Percentiles rank a stretch among this genome's conserved stretches.
phyloP scores from a whole-genome alignment of 1,140 invertebrate genomes.

The Panagrolaimus sp. region DNA sequence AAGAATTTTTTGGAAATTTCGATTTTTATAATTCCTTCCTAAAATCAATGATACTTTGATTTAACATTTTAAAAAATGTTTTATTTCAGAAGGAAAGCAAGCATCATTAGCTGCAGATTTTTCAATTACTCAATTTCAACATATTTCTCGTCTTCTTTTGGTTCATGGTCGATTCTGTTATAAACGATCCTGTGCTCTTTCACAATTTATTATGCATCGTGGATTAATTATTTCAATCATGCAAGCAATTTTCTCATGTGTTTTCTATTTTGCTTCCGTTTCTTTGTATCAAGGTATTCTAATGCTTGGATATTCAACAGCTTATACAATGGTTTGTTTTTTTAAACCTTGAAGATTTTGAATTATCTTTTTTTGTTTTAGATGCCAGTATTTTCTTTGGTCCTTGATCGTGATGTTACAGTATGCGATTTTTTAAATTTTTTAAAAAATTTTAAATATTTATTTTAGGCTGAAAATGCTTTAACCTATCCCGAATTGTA shows the following conservation, averaged over 20 bases:
- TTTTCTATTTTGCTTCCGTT: background rate
- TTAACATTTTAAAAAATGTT: no score
- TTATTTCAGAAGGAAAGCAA: slow-evolving; percentile 45
- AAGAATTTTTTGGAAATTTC: no score
- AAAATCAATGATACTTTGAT: no score
- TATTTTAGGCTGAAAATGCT: no score
- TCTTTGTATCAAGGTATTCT: background rate
- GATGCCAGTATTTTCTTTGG: no score
- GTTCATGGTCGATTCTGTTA: slow-evolving; percentile 72
- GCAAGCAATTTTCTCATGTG: slow-evolving; percentile 7
- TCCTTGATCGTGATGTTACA: no score
- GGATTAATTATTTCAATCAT: slow-evolving; percentile 89
- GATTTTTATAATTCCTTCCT: no score
- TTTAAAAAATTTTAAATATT: no score
- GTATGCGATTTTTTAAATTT: no score
- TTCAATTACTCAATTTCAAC: slow-evolving; percentile 90
- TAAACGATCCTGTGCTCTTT: slow-evolving; percentile 66
- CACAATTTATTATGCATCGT: slow-evolving; percentile 96
- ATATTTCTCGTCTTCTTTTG: slow-evolving; percentile 82
- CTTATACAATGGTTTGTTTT: background rate
- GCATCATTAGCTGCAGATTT: slow-evolving; percentile 91
- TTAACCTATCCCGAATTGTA: no score
- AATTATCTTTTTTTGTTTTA: no score
- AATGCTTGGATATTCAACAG: background rate
- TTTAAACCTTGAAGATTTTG: no score